A percentile compares a stretch with the other conserved stretches of the same genome.
Evolutionary conservation across 2,888 invertebrate species (phyloP).

Genomic region (Apamea anceps): DNA sequence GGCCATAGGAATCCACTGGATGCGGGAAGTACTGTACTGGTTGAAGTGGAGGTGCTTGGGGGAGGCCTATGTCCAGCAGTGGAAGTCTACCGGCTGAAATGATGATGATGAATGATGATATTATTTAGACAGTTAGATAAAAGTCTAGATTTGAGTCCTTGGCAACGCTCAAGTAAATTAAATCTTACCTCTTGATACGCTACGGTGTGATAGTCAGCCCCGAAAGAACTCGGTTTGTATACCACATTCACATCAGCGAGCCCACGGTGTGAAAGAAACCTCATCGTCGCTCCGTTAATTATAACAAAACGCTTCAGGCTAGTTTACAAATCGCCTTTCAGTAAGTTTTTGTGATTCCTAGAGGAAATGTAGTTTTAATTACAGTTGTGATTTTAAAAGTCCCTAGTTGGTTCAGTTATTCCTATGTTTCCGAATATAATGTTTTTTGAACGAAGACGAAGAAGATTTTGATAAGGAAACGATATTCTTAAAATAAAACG

Average conservation of each 20-base stretch:
- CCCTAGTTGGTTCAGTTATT: not conserved
- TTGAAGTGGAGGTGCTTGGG: too few species aligned
- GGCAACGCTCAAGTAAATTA: not conserved
- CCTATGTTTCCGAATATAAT: too few species aligned
- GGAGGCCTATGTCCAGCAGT: not conserved
- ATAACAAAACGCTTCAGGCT: slow-evolving; percentile 29
- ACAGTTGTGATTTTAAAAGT: not conserved
- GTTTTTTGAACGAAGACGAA: too few species aligned
- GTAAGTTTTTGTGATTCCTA: slow-evolving; percentile 5
- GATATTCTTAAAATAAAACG: too few species aligned
- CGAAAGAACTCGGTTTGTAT: slow-evolving; percentile 10
- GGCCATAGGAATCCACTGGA: too few species aligned
- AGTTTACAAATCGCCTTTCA: slow-evolving; percentile 38
- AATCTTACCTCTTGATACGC: not conserved
- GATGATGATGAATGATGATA: not conserved
- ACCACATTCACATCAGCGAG: slow-evolving; percentile 1
- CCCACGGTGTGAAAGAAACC: slow-evolving; percentile 30
- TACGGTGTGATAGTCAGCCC: slow-evolving; percentile 26
- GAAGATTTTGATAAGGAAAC: too few species aligned
- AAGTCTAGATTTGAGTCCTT: not conserved
- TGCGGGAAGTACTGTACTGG: too few species aligned
- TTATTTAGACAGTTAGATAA: not conserved
- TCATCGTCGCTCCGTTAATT: slow-evolving; percentile 39
- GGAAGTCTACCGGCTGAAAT: not conserved
- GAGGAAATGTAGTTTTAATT: slow-evolving; percentile 3